Base-by-base conservation (phyloP, 2,797 vertebrate species). In the Rousettus madagascariensis region DNA sequence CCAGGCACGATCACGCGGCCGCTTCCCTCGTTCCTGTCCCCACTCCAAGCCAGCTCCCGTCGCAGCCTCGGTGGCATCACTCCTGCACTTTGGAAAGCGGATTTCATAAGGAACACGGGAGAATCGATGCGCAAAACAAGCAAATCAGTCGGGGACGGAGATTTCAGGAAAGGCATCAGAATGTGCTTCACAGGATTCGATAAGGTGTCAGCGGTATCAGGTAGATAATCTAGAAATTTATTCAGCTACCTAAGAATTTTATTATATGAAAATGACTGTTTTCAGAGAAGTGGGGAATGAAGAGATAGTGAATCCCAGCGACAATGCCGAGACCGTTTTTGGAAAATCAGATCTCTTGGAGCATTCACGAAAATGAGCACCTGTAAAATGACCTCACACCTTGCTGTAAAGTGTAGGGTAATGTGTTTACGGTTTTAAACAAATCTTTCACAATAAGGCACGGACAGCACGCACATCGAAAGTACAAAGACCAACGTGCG, bases 1-100 rank as follows among this genome's bases (percentile, higher is more conserved):
- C 12, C n/a, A 5, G 61, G 7, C 3, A 16, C 4, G 11, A 30
- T 49, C 26, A 6, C 17, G 10, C 16, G 1, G 15, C 3, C 8
- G 28, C 61, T 46, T 68, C 38, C 57, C 38, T 43, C 19, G 7
- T 6, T 22, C 22, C 7, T 1, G 16, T 28, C 10, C 53, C 22
- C 20, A 19, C 6, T 8, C 3, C 12, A 55, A 55, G 33, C 6
- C 78, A 36, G 28, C 12, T 22, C 17, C 53, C 7, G 8, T 6
- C 19, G 3, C 33, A 12, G 8, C 8, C 36, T 59, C 8, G 5
- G 13, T 6, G 38, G 38, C 38, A 1, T 9, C 2, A 26, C 28
- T 26, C 7, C 19, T 30, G 38, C 19, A 13, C 19, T 36, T 33
- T 19, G 33, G 55, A 57, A 78, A 51, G 26, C 51, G n/a, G 19